These are phyloP conservation scores for Alviniconcha marisindica DNA, from an alignment of 1,140 invertebrate genomes.

Conservation along the genomic window DNA sequence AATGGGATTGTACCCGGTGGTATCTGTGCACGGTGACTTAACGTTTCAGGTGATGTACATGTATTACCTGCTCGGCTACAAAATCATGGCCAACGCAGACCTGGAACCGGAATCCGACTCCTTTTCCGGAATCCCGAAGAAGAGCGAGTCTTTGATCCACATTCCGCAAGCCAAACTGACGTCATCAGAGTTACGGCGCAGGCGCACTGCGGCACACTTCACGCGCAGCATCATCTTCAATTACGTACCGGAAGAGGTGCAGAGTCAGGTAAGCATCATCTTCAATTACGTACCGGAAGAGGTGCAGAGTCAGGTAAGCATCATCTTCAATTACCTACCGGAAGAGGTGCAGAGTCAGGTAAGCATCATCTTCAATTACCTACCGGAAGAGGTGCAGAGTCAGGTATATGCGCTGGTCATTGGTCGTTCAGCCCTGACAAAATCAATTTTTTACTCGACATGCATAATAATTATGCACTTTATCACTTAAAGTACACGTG, in stretches of 20 bases:
- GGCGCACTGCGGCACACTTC: constrained; percentile 61
- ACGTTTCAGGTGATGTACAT: constrained; percentile 81
- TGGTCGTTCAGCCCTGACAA: too few species aligned
- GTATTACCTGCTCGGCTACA: constrained; percentile 78
- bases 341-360: constrained; percentile 65
- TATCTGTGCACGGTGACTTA: too few species aligned
- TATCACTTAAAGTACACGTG: too few species aligned
- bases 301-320: constrained; percentile 63
- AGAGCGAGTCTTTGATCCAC: background rate
- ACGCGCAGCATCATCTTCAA: constrained; percentile 67
- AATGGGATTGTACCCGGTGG: too few species aligned
- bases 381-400: constrained; percentile 59
- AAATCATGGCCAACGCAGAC: constrained; percentile 27
- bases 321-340: constrained; percentile 64
- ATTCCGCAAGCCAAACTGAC: constrained; percentile 53
- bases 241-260: constrained; percentile 62
- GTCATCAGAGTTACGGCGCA: constrained; percentile 55
- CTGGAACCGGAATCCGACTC: constrained; percentile 21
- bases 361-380: constrained; percentile 57
- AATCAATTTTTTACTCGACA: too few species aligned
- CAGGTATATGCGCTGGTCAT: too few species aligned
- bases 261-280: constrained; percentile 52
- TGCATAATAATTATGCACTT: too few species aligned
- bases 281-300: constrained; percentile 66
- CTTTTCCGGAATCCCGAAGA: constrained; percentile 1